Percentiles rank a stretch among this genome's conserved stretches.
phyloP scores from a whole-genome alignment of 2,113 vertebrate genomes.

The Seriola quinqueradiata region DNA sequence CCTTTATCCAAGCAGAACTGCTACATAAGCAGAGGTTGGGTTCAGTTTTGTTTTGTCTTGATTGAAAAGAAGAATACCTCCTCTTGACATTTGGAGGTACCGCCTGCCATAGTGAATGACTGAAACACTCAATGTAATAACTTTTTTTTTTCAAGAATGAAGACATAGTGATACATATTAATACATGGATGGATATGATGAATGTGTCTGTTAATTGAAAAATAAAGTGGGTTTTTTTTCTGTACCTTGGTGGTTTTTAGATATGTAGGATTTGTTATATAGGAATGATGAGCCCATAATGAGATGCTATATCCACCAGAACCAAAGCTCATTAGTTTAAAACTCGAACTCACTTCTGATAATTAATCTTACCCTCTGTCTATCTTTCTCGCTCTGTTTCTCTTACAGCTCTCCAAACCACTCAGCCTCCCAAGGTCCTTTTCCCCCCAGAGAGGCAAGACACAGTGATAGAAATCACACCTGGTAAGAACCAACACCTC shows the following conservation, averaged over 20 bases:
- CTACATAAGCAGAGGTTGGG: neutral
- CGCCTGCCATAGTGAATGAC: neutral
- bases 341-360: neutral
- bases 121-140: neutral
- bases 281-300: neutral
- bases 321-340: neutral
- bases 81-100: neutral
- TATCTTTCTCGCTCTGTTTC: constrained; percentile 65
- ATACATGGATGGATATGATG: neutral
- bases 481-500: constrained; percentile 89
- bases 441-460: constrained; percentile 93
- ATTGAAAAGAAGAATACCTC: neutral
- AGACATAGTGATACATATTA: neutral
- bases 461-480: constrained; percentile 93
- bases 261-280: neutral
- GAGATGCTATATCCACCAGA: neutral
- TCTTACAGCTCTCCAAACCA: constrained; percentile 93
- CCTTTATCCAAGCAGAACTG: neutral
- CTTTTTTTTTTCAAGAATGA: neutral
- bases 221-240: neutral
- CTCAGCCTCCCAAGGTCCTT: constrained; percentile 94
- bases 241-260: neutral
- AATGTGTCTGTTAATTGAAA: neutral
- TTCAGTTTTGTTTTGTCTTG: neutral
- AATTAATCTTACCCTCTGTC: neutral